Base-by-base conservation (phyloP, 2,113 vertebrate genomes). In the Athene cunicularia region DNA sequence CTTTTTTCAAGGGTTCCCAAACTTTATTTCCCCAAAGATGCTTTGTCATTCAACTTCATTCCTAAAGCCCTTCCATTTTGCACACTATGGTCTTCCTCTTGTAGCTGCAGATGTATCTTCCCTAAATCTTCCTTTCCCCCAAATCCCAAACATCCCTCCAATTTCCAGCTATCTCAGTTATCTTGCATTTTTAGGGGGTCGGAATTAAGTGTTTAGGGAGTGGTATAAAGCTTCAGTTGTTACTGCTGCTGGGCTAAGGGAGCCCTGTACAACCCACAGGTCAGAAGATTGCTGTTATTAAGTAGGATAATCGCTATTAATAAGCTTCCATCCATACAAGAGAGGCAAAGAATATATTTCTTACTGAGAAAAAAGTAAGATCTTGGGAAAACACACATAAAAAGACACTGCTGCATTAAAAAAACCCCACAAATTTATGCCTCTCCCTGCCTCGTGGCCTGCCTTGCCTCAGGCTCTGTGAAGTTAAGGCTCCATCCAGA, bases 1-100 rank as follows among this genome's bases (percentile, higher is more conserved):
- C 41, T 70, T 87, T 81, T 85, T 73, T 74, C 77, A 94, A 96
- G 70, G 71, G 16, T 96, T 97, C 66, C 66, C 49, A 94, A 93
- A 70, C 47, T 94, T 84, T 89, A 27, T 90, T 79, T 72, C 39
- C 58, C 70, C 66, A 41, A 80, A 89, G 66, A 41, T 73, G 71
- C 74, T 96, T 96, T 76, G 71, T 96, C 85, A 93, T 94, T 88
- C 70, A 28, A 8, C 41, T 82, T 68, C 14, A 7, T 93, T 88
- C 60, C 62, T 75, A 81, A 81, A 56, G 11, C 26, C 23, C 30
- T 76, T 85, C 11, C 18, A 39, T 35, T 84, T 15, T 86, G 52
- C 8, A 33, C 7, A 6, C 9, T 75, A 74, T 4, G 0, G 8
- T 55, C 32, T 74, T 95, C 52, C n/a, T 67, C 8, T 79, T 87